Conservation (phyloP, 2,888 invertebrate genomes). For the Diarsia brunnea region DNA sequence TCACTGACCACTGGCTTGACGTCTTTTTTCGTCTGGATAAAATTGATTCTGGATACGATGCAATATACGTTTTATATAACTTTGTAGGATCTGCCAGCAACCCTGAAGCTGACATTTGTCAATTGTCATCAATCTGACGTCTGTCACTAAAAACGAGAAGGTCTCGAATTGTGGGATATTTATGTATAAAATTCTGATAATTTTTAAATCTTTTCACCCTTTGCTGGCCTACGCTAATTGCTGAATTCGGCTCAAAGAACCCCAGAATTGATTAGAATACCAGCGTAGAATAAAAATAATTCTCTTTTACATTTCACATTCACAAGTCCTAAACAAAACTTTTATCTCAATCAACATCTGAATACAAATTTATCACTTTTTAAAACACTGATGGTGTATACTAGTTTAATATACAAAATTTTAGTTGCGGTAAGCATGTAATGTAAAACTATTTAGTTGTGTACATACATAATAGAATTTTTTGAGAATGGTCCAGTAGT, state of each 20-base stretch:
- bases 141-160: background rate
- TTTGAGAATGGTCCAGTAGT: too few species aligned
- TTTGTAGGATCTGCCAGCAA: background rate
- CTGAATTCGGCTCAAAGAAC: background rate
- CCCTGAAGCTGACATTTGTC: background rate
- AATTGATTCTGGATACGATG: background rate
- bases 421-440: conserved; percentile 65
- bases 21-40: background rate
- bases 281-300: background rate
- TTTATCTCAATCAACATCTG: background rate
- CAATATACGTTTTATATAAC: background rate
- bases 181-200: background rate
- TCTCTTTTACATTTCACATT: too few species aligned
- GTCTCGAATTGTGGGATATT: background rate
- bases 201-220: background rate
- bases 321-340: background rate
- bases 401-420: conserved; percentile 56
- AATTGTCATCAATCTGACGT: background rate
- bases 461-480: background rate
- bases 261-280: background rate
- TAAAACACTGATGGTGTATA: conserved; percentile 56
- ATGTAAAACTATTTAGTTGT: background rate
- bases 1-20: background rate
- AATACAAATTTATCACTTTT: background rate
- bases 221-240: background rate